Evolutionary conservation across 2,113 vertebrate genomes (phyloP), one percentile per base, ranked within the genome.

Genomic region (Ploceus nigricollis): DNA sequence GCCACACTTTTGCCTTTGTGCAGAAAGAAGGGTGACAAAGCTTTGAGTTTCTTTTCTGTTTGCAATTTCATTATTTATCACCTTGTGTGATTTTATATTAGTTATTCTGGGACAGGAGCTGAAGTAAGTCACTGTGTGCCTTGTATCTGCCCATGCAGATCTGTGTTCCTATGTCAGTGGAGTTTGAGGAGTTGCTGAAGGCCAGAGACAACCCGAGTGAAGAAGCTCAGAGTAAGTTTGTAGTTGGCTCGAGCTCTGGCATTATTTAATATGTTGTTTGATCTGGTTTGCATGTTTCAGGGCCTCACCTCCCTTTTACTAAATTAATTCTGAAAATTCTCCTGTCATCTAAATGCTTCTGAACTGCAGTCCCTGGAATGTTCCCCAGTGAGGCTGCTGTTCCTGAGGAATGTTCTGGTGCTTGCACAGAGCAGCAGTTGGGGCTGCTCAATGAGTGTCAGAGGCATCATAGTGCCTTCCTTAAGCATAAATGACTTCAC

Each of bases 171-270:
- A 99, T 99, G 99, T 99, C 99, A 7, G 99, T 98, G 90, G 99
- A 99, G 95, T 99, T 99, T 95, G 99, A 99, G 71, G 99, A 99
- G 72, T 98, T 99, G 87, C 95, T 99, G 94, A 99, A 99, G 82
- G 99, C 99, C 83, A 98, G 98, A 97, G 99, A 99, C 87, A 99
- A 99, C 96, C 99, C 99, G 1, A 99, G 98, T 35, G 99, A 99
- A 96, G 99, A 99, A 95, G 99, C 99, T 87, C 99, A 99, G 82
- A 99, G 99, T 99, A 97, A 96, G 99, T 97, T 40, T 37, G 16
- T 13, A 15, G 13, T 88, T 65, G 42, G 45, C 33, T 71, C 4
- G 0, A 61, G 64, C 39, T 61, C 16, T 61, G 64, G 18, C 0
- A 0, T 82, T 66, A 25, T 25, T 50, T 48, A 25, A 19, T 53